Evolutionary conservation across 2,888 invertebrate genomes (phyloP), one percentile per base, ranked within the genome.

Genomic region (Drosophila barbarae): DNA sequence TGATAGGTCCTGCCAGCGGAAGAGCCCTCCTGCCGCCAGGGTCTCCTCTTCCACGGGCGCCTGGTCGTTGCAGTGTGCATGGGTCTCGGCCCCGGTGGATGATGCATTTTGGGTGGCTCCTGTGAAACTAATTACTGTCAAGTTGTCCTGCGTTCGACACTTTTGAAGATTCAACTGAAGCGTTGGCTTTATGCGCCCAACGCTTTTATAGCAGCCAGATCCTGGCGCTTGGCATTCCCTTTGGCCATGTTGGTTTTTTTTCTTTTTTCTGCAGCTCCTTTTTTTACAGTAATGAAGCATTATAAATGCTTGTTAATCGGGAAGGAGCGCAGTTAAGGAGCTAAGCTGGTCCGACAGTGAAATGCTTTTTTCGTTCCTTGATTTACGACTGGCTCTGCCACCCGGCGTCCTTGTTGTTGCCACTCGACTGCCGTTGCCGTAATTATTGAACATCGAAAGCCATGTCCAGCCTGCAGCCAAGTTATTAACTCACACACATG

Each of bases 301-400:
- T 76, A 80, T 84, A 80, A 58, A 82, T 74, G 85, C 85, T 85
- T 81, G 85, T 81, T 85, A 85, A 81, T 80, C 85, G 75, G 53
- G 47, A 66, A 63, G 63, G 70, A 59, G 46, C 46, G 46, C 46
- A 47, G 67, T 42, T 23, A 50, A 36, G 34, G 34, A 58, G 36
- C 53, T 56, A 46, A 10, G 59, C 59, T 59, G 59, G 46, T 60
- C 38, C 74, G 63, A 82, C 81, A 82, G 85, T 77, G 84, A 82
- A 82, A 82, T 80, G 81, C 81, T 85, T 74, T 81, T 82, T 84
- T 81, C 77, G 68, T 60, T 50, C 73, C 55, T 47, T 76, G 85
- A 75, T 77, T 80, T 76, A 72, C 73, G 73, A 69, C 51, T 56
- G 35, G n/a, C 21, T 26, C 60, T 42, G 50, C 41, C 55, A 55